These are phyloP conservation scores for Chalcosyrphus nemorum DNA, from an alignment of 2,888 invertebrate species.

Conservation along the genomic window DNA sequence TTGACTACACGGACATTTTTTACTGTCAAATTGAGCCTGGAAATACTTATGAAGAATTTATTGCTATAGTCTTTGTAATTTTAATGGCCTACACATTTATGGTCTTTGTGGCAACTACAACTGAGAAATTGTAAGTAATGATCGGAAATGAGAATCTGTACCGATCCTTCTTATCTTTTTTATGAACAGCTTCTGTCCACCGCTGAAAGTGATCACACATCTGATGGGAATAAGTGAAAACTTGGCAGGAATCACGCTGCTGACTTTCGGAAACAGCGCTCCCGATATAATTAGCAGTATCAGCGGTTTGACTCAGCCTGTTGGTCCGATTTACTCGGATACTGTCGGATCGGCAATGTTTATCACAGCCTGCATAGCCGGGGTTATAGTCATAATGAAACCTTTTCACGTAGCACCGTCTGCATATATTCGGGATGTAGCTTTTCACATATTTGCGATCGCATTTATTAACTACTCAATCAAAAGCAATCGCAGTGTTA, in stretches of 20 bases:
- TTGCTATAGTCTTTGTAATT: constrained; percentile 62
- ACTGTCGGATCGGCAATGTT: constrained; percentile 85
- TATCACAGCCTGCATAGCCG: constrained; percentile 84
- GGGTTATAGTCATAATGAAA: constrained; percentile 82
- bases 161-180: not conserved
- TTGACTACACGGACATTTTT: constrained; percentile 80
- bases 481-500: constrained; percentile 68
- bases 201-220: constrained; percentile 82
- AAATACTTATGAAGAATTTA: constrained; percentile 56
- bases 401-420: constrained; percentile 82
- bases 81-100: constrained; percentile 80
- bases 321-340: constrained; percentile 81
- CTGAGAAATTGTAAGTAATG: constrained; percentile 86
- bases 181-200: constrained; percentile 83
- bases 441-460: constrained; percentile 75
- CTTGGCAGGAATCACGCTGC: constrained; percentile 86
- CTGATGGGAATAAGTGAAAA: constrained; percentile 83
- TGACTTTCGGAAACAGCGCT: constrained; percentile 88
- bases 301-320: constrained; percentile 80
- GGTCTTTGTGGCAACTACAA: constrained; percentile 83
- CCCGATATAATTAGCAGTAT: constrained; percentile 87
- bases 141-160: constrained; percentile 74
- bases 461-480: constrained; percentile 74
- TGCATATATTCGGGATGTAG: constrained; percentile 74
- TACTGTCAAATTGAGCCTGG: constrained; percentile 79